Conservation (phyloP, 1,140 invertebrate species). For the Brachystomella parvula region DNA sequence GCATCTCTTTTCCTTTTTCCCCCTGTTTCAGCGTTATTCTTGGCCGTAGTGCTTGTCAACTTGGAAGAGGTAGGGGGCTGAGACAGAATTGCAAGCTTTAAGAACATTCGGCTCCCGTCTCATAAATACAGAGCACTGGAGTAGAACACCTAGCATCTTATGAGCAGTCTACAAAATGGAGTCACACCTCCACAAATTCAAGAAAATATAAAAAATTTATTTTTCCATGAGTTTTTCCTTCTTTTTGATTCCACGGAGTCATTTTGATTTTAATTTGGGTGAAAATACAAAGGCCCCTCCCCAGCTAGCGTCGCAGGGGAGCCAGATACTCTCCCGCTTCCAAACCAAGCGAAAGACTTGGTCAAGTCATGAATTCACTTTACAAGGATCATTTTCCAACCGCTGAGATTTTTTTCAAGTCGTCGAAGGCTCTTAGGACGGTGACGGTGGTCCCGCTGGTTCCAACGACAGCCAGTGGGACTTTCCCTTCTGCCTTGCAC, state of each 20-base stretch:
- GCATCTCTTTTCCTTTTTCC: too few relatives aligned
- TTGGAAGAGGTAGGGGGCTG: constrained; percentile 80
- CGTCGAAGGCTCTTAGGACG: constrained; percentile 75
- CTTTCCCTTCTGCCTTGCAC: constrained; percentile 44
- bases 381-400: neutral
- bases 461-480: constrained; percentile 62
- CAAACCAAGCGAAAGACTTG: constrained; percentile 40
- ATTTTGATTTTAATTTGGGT: constrained; percentile 44
- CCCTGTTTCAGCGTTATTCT: constrained; percentile 69
- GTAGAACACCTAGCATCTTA: constrained; percentile 77
- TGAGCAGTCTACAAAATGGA: constrained; percentile 91
- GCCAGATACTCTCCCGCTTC: constrained; percentile 49
- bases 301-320: constrained; percentile 56
- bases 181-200: constrained; percentile 52
- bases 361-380: neutral
- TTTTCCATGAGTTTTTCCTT: constrained; percentile 8
- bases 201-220: too few relatives aligned
- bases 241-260: constrained; percentile 27
- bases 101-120: constrained; percentile 55
- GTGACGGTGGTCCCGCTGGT: constrained; percentile 70
- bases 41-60: constrained; percentile 90
- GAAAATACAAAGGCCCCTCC: constrained; percentile 50
- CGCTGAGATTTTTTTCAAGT: constrained; percentile 55
- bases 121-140: constrained; percentile 80
- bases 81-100: constrained; percentile 63